phyloP scores from a whole-genome alignment of 2,113 vertebrate genomes.

The Tyto alba region DNA sequence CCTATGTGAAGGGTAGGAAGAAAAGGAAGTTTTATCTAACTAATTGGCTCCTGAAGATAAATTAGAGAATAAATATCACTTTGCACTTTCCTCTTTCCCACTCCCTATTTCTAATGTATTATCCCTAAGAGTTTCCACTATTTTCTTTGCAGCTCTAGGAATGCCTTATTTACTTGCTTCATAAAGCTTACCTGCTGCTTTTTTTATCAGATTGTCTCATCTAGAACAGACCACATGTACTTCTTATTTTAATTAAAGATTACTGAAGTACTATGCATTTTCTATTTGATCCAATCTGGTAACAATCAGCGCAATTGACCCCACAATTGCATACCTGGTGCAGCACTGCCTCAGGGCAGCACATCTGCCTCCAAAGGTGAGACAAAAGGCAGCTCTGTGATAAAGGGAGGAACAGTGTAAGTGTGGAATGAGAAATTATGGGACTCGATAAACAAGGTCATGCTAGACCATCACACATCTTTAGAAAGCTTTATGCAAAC shows the following conservation, averaged over 20 bases:
- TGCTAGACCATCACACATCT: background rate
- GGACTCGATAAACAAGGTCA: background rate
- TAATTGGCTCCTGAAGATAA: background rate
- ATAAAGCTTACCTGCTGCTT: slow-evolving; percentile 55
- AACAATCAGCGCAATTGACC: background rate
- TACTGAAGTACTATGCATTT: slow-evolving; percentile 3
- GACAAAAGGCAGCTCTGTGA: background rate
- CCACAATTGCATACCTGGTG: background rate
- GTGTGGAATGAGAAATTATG: background rate
- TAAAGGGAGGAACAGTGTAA: background rate
- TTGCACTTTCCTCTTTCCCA: background rate
- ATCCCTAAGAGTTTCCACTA: background rate
- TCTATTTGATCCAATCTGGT: slow-evolving; percentile 31
- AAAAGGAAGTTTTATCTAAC: background rate
- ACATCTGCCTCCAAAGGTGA: background rate
- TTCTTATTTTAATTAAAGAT: slow-evolving; percentile 58
- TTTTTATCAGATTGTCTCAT: slow-evolving; percentile 47
- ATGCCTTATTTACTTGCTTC: slow-evolving; percentile 37
- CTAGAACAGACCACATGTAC: slow-evolving; percentile 26
- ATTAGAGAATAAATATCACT: background rate
- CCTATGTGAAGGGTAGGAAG: background rate
- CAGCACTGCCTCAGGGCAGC: background rate
- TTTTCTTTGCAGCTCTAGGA: background rate
- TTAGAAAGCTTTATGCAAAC: background rate
- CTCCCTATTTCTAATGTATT: background rate